phyloP scores from a whole-genome alignment of 2,888 invertebrate species.

The Cylloceria caligata region DNA sequence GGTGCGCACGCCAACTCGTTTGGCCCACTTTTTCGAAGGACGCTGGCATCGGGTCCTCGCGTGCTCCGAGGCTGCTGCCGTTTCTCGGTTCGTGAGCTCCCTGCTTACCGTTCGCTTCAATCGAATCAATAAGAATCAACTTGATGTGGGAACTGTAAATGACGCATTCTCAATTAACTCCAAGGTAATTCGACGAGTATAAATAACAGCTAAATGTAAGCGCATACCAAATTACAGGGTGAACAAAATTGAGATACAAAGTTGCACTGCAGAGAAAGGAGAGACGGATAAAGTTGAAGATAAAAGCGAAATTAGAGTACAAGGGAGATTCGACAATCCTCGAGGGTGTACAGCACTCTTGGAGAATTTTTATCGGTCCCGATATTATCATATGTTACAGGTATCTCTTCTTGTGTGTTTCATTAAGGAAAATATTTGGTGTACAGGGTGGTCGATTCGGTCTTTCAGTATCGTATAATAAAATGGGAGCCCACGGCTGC shows the following conservation, averaged over 20 bases:
- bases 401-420: conserved; percentile 74
- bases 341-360: conserved; percentile 20
- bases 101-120: neutral
- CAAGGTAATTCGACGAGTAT: neutral
- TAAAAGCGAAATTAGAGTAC: neutral
- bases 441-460: conserved; percentile 68
- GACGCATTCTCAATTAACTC: neutral
- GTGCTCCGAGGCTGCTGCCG: conserved; percentile 4
- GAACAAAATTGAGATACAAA: conserved; percentile 20
- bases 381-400: conserved; percentile 64
- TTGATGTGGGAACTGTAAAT: neutral
- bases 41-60: conserved; percentile 1
- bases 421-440: conserved; percentile 75
- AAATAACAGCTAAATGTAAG: too few species aligned
- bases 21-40: conserved; percentile 58
- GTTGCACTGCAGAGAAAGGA: neutral
- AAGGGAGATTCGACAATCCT: conserved; percentile 37
- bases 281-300: neutral
- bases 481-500: conserved; percentile 68
- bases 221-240: conserved; percentile 12
- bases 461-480: conserved; percentile 37
- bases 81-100: neutral
- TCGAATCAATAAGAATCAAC: conserved; percentile 12
- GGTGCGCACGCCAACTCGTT: conserved; percentile 40
- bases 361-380: conserved; percentile 71